These are phyloP conservation scores for Parus major DNA, from an alignment of 2,113 vertebrate species.

Conservation along the genomic window DNA sequence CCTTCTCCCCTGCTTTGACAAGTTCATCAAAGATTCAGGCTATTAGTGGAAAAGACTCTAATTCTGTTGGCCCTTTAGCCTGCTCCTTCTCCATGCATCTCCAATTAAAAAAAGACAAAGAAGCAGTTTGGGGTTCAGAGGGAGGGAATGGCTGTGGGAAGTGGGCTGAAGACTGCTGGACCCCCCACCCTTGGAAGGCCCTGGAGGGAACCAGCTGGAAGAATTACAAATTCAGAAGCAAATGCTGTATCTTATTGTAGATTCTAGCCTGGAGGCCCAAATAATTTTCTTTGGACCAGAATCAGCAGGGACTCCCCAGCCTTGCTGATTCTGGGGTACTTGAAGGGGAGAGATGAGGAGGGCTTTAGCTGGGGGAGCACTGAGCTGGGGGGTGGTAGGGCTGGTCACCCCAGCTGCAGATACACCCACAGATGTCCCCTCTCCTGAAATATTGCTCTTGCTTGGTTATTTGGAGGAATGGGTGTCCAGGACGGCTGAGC, in stretches of 20 bases:
- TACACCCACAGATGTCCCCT: accelerated
- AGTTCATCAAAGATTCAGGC: constrained; percentile 32
- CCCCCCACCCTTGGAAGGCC: not conserved
- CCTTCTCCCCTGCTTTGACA: not conserved
- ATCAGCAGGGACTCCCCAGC: accelerated
- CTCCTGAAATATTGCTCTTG: not conserved
- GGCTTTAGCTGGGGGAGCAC: not conserved
- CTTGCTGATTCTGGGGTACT: not conserved
- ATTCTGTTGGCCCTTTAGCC: not conserved
- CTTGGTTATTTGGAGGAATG: not conserved
- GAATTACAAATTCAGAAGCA: not conserved
- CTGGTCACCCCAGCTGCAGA: not conserved
- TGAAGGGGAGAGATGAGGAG: not conserved
- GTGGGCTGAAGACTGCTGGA: not conserved
- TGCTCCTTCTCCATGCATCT: not conserved
- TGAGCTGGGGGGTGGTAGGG: not conserved
- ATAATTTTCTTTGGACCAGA: not conserved
- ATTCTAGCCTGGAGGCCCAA: not conserved
- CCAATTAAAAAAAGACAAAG: constrained; percentile 11
- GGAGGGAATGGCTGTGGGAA: accelerated
- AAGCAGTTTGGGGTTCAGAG: not conserved
- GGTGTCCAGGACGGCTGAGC: not conserved
- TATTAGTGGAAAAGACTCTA: constrained; percentile 1
- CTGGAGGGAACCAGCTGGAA: not conserved
- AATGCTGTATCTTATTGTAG: not conserved